phyloP scores from a whole-genome alignment of 1,140 invertebrate genomes.

The Apis dorsata region DNA sequence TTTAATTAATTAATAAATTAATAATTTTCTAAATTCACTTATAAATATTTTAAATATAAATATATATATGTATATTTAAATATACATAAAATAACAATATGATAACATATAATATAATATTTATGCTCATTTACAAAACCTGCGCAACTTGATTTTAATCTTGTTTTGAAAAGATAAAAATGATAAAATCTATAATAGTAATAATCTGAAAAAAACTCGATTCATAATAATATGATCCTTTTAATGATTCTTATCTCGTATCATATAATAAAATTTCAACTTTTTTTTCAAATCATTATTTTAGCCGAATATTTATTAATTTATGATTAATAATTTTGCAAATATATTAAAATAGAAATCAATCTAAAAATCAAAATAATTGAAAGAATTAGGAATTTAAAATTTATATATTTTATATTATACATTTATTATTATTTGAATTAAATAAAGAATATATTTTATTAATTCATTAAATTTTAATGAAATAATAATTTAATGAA shows the following conservation, averaged over 20 bases:
- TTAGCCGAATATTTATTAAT: too few relatives aligned
- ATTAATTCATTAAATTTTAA: too few relatives aligned
- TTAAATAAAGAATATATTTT: too few relatives aligned
- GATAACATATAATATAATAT: neutral
- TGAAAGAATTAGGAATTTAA: too few relatives aligned
- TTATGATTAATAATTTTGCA: too few relatives aligned
- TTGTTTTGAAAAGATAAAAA: neutral
- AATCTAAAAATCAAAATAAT: too few relatives aligned
- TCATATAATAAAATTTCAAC: neutral
- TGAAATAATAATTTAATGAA: too few relatives aligned
- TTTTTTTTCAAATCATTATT: neutral
- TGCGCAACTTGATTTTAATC: neutral
- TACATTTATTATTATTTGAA: too few relatives aligned
- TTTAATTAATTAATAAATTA: neutral
- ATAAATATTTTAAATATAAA: too few relatives aligned
- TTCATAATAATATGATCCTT: neutral
- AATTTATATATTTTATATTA: too few relatives aligned
- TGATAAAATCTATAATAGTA: neutral
- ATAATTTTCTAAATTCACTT: neutral
- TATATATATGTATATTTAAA: too few relatives aligned
- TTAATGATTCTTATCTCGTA: neutral
- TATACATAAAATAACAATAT: neutral
- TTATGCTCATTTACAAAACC: neutral
- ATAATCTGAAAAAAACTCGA: neutral
- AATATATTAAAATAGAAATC: too few relatives aligned